Conservation (phyloP, 92 coral and sea anemone species). For the Isaurus tuberculatus region DNA sequence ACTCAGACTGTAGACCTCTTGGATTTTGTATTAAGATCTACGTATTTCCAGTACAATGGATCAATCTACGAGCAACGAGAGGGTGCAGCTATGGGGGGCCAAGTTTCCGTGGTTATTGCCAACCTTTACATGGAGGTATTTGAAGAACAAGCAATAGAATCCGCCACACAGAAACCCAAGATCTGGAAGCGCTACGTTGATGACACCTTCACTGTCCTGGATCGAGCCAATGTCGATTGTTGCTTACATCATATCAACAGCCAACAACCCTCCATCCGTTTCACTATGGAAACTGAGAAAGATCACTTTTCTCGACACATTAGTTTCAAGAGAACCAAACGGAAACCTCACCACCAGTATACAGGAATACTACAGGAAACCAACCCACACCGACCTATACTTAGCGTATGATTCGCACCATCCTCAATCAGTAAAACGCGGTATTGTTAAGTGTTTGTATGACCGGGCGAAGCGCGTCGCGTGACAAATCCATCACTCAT, state of each 20-base stretch:
- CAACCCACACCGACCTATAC: too few species aligned
- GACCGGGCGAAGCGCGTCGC: too few species aligned
- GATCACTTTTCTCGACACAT: neutral
- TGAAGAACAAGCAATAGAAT: conserved; percentile 6
- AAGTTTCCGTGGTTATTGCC: conserved; percentile 26
- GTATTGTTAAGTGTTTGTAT: neutral
- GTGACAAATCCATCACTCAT: neutral
- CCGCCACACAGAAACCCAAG: neutral
- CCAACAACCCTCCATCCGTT: neutral
- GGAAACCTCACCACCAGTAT: too few species aligned
- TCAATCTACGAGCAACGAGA: conserved; percentile 23
- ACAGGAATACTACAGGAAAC: too few species aligned
- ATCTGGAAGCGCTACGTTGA: neutral
- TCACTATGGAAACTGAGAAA: neutral
- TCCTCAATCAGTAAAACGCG: neutral
- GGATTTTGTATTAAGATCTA: conserved; percentile 9
- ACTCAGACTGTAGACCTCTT: neutral
- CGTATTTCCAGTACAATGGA: conserved; percentile 9
- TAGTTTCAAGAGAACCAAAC: too few species aligned
- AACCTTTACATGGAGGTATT: conserved; percentile 33
- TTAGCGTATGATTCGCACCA: too few species aligned
- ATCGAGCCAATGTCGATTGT: neutral
- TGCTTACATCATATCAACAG: neutral
- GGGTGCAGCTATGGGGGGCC: conserved; percentile 38
- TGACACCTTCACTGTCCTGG: too few species aligned